phyloP scores from a whole-genome alignment of 2,797 vertebrate genomes.

The Eospalax fontanierii region DNA sequence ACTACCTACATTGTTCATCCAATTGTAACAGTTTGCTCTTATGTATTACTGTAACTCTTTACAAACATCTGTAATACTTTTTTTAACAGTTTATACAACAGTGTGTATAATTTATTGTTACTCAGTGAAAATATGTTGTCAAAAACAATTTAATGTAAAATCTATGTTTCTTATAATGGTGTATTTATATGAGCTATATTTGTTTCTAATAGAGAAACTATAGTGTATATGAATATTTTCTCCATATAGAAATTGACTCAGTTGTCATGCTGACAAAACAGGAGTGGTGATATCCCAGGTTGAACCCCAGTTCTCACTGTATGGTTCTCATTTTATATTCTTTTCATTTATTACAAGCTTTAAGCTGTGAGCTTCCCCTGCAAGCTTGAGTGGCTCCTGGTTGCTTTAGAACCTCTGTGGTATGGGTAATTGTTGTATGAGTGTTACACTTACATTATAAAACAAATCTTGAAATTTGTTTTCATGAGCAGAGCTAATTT shows the following conservation, averaged over 20 bases:
- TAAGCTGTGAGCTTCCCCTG: slow-evolving; percentile 37
- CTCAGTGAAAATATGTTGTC: slow-evolving; percentile 75
- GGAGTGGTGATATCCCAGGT: slow-evolving; percentile 31
- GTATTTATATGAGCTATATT: slow-evolving; percentile 70
- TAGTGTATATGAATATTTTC: slow-evolving; percentile 69
- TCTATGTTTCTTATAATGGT: slow-evolving; percentile 81
- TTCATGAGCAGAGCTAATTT: slow-evolving; percentile 16
- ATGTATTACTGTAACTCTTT: slow-evolving; percentile 81
- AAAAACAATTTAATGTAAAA: slow-evolving; percentile 70
- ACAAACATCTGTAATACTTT: slow-evolving; percentile 82
- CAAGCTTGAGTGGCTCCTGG: background rate
- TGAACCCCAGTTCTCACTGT: slow-evolving; percentile 38
- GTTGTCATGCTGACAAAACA: slow-evolving; percentile 44
- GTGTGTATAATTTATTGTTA: slow-evolving; percentile 79
- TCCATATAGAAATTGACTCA: slow-evolving; percentile 68
- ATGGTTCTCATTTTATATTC: slow-evolving; percentile 21
- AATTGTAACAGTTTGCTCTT: slow-evolving; percentile 81
- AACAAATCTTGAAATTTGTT: slow-evolving; percentile 54
- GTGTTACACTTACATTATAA: slow-evolving; percentile 41
- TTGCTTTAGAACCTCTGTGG: slow-evolving; percentile 40
- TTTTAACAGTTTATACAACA: slow-evolving; percentile 75
- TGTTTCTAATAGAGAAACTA: slow-evolving; percentile 66
- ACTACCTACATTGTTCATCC: slow-evolving; percentile 54
- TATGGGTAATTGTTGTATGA: slow-evolving; percentile 1
- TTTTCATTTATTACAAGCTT: slow-evolving; percentile 57